Conservation (phyloP, 2,797 vertebrate genomes). For the Odontamblyopus lacepedii region DNA sequence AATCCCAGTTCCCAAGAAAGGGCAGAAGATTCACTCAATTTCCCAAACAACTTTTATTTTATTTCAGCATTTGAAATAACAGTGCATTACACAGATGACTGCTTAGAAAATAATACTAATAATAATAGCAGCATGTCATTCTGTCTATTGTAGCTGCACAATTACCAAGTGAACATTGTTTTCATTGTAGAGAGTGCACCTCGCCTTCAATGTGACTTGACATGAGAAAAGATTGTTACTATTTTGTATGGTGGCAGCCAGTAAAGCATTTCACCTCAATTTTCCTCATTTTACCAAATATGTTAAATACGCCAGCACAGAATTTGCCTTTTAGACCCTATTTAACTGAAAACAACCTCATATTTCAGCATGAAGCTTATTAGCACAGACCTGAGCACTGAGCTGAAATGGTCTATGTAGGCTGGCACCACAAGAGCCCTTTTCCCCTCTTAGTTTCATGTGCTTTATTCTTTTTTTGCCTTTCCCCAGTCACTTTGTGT, state of each 20-base stretch:
- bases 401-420: constrained; percentile 44
- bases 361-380: constrained; percentile 66
- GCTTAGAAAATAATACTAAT: background rate
- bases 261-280: constrained; percentile 40
- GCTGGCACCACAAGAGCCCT: constrained; percentile 38
- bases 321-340: constrained; percentile 57
- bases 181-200: constrained; percentile 22
- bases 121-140: background rate
- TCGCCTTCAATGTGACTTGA: constrained; percentile 4
- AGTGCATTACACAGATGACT: background rate
- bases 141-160: background rate
- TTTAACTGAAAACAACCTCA: constrained; percentile 64
- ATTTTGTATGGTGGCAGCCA: constrained; percentile 16
- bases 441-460: constrained; percentile 29
- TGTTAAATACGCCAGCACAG: constrained; percentile 46
- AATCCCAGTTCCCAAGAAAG: background rate
- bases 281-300: constrained; percentile 46
- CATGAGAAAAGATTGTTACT: constrained; percentile 27
- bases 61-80: background rate
- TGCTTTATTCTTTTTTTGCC: constrained; percentile 6
- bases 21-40: background rate
- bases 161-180: constrained; percentile 6
- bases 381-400: constrained; percentile 56
- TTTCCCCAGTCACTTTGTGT: constrained; percentile 27
- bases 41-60: background rate